Base-by-base conservation (phyloP, 2,113 vertebrate species). In the Silurus meridionalis region DNA sequence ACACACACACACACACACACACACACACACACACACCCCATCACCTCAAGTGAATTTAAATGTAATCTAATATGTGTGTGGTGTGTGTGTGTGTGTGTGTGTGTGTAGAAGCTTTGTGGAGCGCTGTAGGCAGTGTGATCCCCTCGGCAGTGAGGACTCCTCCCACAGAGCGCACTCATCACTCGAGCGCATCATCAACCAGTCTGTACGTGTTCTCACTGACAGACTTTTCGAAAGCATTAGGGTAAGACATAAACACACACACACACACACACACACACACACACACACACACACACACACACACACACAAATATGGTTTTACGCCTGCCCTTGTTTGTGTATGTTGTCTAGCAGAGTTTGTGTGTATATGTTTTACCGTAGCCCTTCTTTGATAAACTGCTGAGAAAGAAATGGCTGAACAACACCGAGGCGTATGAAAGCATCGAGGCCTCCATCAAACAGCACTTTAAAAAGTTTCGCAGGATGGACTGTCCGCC, bases 371-470 rank as follows among this genome's bases (percentile, higher is more conserved):
- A 9, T 85, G 28, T 72, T 37, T 2, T 8, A 37, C 28, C 67
- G 21, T 93, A 97, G 96, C 97, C 97, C 5, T 94, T 96, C 90
- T 97, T 97, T 84, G 94, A 94, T 85, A 98, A 97, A 83, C 93
- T 99, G 89, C 95, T 98, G 84, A 96, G 96, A 88, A 93, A 95
- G 86, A 97, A 96, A 87, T 99, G 97, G 97, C 67, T 98, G 87
- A 95, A 91, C 86, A 97, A 95, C 93, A 93, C 95, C 0, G 96
- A 97, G 14, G 94, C 96, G 28, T 97, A 97, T 79, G 96, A 97
- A 21, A 88, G 95, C 89, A 97, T 99, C 80, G 94, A 97, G 91
- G 89, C 92, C 19, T 91, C 93, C 66, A 93, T 97, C 81, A 95
- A 95, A 80, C 93, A 95, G 11, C 96, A 97, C 78, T 95, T 96